phyloP scores from a whole-genome alignment of 2,888 invertebrate genomes.

The Drosophila acutilabella region DNA sequence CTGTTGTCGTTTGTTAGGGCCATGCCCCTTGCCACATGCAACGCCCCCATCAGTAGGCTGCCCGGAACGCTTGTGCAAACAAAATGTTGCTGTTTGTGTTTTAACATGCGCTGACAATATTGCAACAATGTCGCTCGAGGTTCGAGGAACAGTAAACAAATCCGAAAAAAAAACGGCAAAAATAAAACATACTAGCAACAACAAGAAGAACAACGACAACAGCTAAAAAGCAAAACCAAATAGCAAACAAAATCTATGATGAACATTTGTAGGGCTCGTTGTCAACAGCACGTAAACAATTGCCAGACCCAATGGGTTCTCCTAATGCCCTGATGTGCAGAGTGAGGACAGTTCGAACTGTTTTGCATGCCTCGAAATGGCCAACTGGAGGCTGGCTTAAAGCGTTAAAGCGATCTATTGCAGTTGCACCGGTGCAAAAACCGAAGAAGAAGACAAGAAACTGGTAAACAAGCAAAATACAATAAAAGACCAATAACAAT shows the following conservation, averaged over 20 bases:
- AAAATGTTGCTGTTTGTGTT: conserved; percentile 67
- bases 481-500: conserved; percentile 76
- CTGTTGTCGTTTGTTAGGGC: conserved; percentile 56
- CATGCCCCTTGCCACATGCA: conserved; percentile 54
- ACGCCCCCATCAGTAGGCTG: conserved; percentile 15
- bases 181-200: conserved; percentile 25
- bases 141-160: conserved; percentile 56
- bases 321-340: conserved; percentile 8
- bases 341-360: conserved; percentile 6
- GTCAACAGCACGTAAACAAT: conserved; percentile 63
- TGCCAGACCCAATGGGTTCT: conserved; percentile 44
- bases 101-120: conserved; percentile 76
- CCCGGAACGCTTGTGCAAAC: conserved; percentile 63
- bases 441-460: conserved; percentile 46
- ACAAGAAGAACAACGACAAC: conserved; percentile 23
- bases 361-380: conserved; percentile 35
- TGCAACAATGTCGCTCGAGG: conserved; percentile 70
- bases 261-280: conserved; percentile 46
- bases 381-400: conserved; percentile 21
- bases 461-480: conserved; percentile 53
- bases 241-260: conserved; percentile 38
- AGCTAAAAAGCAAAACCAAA: conserved; percentile 43
- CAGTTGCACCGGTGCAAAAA: background rate
- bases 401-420: conserved; percentile 36
- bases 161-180: conserved; percentile 26